Evolutionary conservation across 2,797 vertebrate species (phyloP).

Genomic region (Cephalopachus bancanus): DNA sequence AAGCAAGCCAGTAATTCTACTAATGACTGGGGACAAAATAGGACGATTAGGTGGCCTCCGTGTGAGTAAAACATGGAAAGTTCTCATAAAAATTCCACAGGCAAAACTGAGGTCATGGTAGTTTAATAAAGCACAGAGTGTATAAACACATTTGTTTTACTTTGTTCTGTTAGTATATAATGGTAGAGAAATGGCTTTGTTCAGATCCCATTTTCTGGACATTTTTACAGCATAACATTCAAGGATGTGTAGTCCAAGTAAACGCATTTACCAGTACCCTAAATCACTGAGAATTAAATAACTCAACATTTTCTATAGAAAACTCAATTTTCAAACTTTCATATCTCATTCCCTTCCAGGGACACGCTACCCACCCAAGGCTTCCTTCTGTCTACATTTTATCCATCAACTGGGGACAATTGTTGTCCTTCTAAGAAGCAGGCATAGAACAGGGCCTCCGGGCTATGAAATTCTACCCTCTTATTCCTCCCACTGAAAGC

Average conservation of each 20-base stretch:
- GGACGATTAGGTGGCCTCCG: not conserved
- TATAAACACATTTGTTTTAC: constrained; percentile 39
- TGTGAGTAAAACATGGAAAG: not conserved
- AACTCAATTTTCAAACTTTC: constrained; percentile 65
- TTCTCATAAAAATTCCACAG: constrained; percentile 58
- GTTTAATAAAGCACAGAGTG: constrained; percentile 52
- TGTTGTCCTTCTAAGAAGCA: not conserved
- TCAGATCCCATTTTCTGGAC: constrained; percentile 53
- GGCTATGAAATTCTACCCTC: constrained; percentile 37
- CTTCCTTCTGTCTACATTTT: constrained; percentile 28
- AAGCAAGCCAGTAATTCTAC: not conserved
- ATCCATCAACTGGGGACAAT: constrained; percentile 15
- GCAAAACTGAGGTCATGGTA: not conserved
- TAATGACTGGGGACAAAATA: constrained; percentile 68
- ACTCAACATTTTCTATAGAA: constrained; percentile 61
- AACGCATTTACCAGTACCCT: constrained; percentile 48
- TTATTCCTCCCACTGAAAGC: constrained; percentile 22
- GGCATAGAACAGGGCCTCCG: not conserved
- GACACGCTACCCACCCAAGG: not conserved
- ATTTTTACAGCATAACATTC: constrained; percentile 58
- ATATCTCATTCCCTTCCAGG: constrained; percentile 50
- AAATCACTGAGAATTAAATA: constrained; percentile 69
- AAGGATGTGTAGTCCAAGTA: constrained; percentile 60
- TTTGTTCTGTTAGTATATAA: constrained; percentile 62
- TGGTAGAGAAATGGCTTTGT: constrained; percentile 58